Percentiles rank a stretch among this genome's conserved stretches.
phyloP scores from a whole-genome alignment of 2,888 invertebrate genomes.

The Drosophila neutralis region DNA sequence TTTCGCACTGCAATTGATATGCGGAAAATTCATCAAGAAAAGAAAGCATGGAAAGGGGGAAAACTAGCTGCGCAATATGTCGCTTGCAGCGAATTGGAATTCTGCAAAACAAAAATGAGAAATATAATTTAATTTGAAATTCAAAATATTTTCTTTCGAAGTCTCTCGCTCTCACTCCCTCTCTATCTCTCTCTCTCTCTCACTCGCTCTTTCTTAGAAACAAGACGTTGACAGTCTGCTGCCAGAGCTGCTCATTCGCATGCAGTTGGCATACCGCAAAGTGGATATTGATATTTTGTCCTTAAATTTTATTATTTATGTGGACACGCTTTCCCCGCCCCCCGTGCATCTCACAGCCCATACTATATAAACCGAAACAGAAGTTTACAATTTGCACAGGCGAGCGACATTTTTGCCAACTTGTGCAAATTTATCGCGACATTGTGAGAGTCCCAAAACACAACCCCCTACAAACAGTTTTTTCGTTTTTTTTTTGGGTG shows the following conservation, averaged over 20 bases:
- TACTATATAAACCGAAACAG: slow-evolving; percentile 48
- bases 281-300: slow-evolving; percentile 85
- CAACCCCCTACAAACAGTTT: slow-evolving; percentile 19
- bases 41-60: neutral
- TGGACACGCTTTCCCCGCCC: slow-evolving; percentile 60
- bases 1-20: slow-evolving; percentile 33
- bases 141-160: slow-evolving; percentile 42
- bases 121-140: slow-evolving; percentile 73
- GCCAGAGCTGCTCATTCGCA: slow-evolving; percentile 72
- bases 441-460: slow-evolving; percentile 61
- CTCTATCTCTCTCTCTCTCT: neutral
- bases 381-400: slow-evolving; percentile 71
- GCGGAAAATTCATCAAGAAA: slow-evolving; percentile 31
- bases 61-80: slow-evolving; percentile 54
- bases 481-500: neutral
- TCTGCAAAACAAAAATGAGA: slow-evolving; percentile 68
- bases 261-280: slow-evolving; percentile 84
- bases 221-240: slow-evolving; percentile 32
- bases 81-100: slow-evolving; percentile 52
- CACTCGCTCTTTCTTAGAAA: neutral
- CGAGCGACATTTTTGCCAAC: slow-evolving; percentile 63
- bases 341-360: neutral
- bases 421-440: slow-evolving; percentile 82
- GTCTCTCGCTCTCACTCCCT: neutral
- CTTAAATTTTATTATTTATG: slow-evolving; percentile 85